Conservation (phyloP, 2,888 invertebrate species). For the Tetranychus truncatus region DNA sequence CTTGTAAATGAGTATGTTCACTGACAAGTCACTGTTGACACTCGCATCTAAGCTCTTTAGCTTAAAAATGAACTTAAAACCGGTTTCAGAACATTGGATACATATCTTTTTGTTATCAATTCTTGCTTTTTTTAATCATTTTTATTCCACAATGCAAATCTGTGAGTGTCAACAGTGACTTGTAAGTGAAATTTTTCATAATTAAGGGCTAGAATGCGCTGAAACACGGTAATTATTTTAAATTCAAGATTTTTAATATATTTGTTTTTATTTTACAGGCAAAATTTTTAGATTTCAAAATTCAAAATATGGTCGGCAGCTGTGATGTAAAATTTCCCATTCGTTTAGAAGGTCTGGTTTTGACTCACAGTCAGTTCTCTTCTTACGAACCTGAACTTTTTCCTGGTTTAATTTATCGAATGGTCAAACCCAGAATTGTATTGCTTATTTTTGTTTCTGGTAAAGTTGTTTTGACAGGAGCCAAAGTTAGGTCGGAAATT, state of each 20-base stretch:
- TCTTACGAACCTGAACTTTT: slow-evolving; percentile 66
- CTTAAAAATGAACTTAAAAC: no score
- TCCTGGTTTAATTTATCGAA: slow-evolving; percentile 92
- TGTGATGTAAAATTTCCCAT: slow-evolving; percentile 73
- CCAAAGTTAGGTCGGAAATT: slow-evolving; percentile 39
- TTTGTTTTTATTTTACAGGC: slow-evolving; percentile 36
- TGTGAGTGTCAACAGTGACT: no score
- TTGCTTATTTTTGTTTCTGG: slow-evolving; percentile 96
- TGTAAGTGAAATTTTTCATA: no score
- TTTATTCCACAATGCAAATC: no score
- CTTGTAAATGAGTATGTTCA: no score
- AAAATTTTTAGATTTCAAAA: slow-evolving; percentile 58
- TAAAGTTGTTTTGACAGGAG: slow-evolving; percentile 79
- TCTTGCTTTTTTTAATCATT: no score
- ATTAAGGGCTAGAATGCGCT: no score
- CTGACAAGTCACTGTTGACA: no score
- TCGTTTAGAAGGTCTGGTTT: slow-evolving; percentile 53
- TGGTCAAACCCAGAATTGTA: slow-evolving; percentile 88
- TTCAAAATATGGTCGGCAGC: slow-evolving; percentile 69
- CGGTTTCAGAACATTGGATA: no score
- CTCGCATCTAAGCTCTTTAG: no score
- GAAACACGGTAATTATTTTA: no score
- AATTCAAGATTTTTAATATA: slow-evolving; percentile 4
- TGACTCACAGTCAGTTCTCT: slow-evolving; percentile 62
- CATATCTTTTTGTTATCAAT: no score